These are phyloP conservation scores for Pardalotus punctatus DNA, from an alignment of 2,113 vertebrate species.

Conservation along the genomic window DNA sequence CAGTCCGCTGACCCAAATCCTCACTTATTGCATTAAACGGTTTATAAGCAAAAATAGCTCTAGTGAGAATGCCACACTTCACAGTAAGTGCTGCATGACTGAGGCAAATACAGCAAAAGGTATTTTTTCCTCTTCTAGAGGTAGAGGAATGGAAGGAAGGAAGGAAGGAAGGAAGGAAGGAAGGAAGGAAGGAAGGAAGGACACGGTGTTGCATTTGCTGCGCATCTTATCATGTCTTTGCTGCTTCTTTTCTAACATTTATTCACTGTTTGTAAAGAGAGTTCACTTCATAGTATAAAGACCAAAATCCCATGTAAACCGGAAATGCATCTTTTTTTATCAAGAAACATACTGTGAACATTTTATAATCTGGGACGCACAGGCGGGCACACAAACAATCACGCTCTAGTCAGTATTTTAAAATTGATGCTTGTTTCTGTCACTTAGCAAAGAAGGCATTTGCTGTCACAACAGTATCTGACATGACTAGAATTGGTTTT, in stretches of 20 bases:
- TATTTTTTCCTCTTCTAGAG: not conserved
- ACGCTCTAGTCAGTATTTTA: fast-evolving
- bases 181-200: not conserved
- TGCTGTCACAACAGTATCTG: not conserved
- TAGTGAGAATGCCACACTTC: not conserved
- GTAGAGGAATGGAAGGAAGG: not conserved
- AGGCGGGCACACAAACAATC: not conserved
- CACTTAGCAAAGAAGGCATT: not conserved
- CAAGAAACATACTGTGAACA: not conserved
- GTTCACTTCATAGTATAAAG: not conserved
- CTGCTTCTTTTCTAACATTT: not conserved
- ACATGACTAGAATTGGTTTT: not conserved
- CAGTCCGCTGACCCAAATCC: slow-evolving; percentile 6
- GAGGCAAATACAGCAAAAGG: not conserved
- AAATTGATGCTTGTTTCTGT: not conserved
- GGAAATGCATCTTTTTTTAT: not conserved
- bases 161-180: not conserved
- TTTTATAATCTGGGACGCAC: not conserved
- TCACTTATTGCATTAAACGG: not conserved
- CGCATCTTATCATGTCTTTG: not conserved
- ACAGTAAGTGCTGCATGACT: not conserved
- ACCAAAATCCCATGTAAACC: not conserved
- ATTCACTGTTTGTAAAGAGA: not conserved
- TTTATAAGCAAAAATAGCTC: slow-evolving; percentile 10
- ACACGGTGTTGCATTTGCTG: not conserved